Evolutionary conservation across 2,888 invertebrate genomes (phyloP).

Genomic region (Metellina segmentata): DNA sequence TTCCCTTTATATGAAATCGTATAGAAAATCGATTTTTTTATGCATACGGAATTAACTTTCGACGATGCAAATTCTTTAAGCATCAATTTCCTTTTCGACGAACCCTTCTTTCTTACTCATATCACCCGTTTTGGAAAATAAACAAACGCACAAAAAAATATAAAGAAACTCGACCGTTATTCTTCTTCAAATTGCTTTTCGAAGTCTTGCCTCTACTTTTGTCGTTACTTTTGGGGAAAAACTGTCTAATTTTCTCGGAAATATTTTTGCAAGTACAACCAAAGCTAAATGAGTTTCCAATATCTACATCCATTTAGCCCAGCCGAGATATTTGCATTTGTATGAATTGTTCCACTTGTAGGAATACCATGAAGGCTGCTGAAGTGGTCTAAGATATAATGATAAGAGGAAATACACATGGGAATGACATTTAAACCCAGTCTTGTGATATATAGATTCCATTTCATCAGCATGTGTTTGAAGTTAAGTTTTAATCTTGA

Average conservation of each 20-base stretch:
- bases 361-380: slow-evolving; percentile 6
- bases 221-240: neutral
- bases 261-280: slow-evolving; percentile 7
- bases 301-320: slow-evolving; percentile 32
- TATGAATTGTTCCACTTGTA: slow-evolving; percentile 37
- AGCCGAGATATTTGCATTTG: slow-evolving; percentile 45
- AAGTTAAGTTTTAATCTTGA: no score
- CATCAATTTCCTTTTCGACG: slow-evolving; percentile 40
- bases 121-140: neutral
- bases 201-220: slow-evolving; percentile 20
- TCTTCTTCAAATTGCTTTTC: slow-evolving; percentile 56
- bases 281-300: slow-evolving; percentile 61
- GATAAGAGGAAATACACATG: neutral
- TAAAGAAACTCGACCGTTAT: slow-evolving; percentile 25
- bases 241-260: slow-evolving; percentile 44
- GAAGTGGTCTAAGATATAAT: slow-evolving; percentile 3
- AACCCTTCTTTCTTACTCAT: slow-evolving; percentile 6
- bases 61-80: slow-evolving; percentile 37
- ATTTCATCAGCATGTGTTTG: no score
- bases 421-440: no score
- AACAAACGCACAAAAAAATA: slow-evolving; percentile 1
- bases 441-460: no score
- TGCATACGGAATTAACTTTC: slow-evolving; percentile 55
- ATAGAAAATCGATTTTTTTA: slow-evolving; percentile 36
- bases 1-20: slow-evolving; percentile 14